These are phyloP conservation scores for Lacerta agilis DNA, from an alignment of 2,797 vertebrate genomes.

Conservation along the genomic window DNA sequence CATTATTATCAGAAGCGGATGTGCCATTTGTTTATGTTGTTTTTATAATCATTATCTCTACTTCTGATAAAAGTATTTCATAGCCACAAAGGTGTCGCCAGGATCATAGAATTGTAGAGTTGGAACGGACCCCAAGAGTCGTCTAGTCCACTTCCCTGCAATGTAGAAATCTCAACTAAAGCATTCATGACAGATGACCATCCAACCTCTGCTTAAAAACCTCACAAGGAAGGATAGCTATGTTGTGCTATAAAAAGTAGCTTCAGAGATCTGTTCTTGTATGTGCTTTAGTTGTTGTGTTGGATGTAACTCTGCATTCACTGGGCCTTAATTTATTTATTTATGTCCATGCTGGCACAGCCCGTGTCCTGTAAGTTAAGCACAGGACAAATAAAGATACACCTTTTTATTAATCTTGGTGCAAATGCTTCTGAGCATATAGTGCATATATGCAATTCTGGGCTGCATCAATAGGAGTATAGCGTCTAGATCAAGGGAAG, in stretches of 20 bases:
- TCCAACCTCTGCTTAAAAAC: no score
- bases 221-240: not conserved
- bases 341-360: not conserved
- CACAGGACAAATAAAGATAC: not conserved
- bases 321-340: not conserved
- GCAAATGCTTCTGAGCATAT: not conserved
- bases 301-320: not conserved
- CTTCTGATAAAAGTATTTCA: no score
- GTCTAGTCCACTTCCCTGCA: no score
- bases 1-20: not conserved
- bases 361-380: not conserved
- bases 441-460: no score
- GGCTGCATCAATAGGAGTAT: no score
- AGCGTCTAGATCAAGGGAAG: no score
- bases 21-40: not conserved
- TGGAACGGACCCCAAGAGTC: no score
- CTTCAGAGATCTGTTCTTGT: not conserved
- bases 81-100: no score
- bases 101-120: no score
- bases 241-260: not conserved
- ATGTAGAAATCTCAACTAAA: no score
- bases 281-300: not conserved
- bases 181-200: no score
- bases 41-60: no score
- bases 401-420: not conserved